These are phyloP conservation scores for Agrochola macilenta DNA, from an alignment of 2,888 invertebrate species.

Conservation along the genomic window DNA sequence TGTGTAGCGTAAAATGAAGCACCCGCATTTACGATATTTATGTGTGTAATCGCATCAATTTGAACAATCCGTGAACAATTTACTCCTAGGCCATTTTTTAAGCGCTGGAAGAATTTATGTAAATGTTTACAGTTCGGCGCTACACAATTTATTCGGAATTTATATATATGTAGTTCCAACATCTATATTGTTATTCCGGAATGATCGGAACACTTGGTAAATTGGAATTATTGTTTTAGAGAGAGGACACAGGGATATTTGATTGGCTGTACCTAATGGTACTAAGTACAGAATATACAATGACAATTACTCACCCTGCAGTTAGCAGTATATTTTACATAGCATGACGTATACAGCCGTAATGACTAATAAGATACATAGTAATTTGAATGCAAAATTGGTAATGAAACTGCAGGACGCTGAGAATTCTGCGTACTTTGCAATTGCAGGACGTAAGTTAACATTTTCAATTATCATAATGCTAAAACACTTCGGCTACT, in stretches of 20 bases:
- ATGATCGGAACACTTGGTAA: neutral
- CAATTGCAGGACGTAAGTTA: conserved; percentile 13
- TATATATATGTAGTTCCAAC: neutral
- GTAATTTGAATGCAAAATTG: conserved; percentile 39
- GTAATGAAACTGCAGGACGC: conserved; percentile 15
- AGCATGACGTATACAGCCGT: conserved; percentile 21
- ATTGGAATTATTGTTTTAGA: neutral
- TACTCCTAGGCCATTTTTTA: conserved; percentile 17
- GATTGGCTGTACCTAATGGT: neutral
- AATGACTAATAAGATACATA: conserved; percentile 31
- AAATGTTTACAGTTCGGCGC: conserved; percentile 15
- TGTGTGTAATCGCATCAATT: conserved; percentile 40
- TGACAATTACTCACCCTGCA: conserved; percentile 20
- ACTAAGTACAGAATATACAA: neutral
- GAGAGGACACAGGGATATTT: neutral
- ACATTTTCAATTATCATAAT: conserved; percentile 25
- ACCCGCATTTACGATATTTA: conserved; percentile 43
- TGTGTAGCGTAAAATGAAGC: conserved; percentile 44
- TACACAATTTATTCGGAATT: conserved; percentile 18
- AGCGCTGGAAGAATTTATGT: conserved; percentile 21
- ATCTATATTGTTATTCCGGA: conserved; percentile 12
- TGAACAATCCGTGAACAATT: conserved; percentile 41
- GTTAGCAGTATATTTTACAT: conserved; percentile 14
- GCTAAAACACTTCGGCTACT: conserved; percentile 8
- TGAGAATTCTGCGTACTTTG: conserved; percentile 10